Base-by-base conservation (phyloP, 2,113 vertebrate genomes). In the Corythaixoides concolor region DNA sequence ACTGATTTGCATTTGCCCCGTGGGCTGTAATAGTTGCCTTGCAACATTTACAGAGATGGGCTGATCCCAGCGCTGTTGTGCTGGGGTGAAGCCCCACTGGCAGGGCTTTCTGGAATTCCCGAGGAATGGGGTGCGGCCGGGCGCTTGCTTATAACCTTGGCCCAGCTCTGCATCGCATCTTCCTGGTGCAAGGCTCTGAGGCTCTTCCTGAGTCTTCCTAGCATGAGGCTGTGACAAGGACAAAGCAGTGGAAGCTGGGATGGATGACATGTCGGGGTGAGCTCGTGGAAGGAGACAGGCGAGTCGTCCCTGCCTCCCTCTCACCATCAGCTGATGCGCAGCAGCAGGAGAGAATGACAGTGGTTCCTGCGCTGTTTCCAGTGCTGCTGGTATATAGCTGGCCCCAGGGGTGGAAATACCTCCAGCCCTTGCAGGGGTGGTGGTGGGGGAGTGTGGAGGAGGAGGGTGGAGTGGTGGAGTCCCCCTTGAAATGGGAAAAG, bases 31-130 rank as follows among this genome's bases (percentile, higher is more conserved):
- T 91, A 96, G 92, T 95, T 95, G 90, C 95, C 92, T 94, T 96
- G 93, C 95, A 97, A 96, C 87, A 92, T 91, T 95, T 92, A 94
- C 50, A 87, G 92, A 94, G 85, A 43, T 92, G 79, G 88, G 96
- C 89, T 85, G 86, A 93, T 67, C 89, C 88, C 27, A 2, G 10
- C 8, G 5, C 88, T 85, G 89, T 86, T 95, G 81, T 90, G 93
- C 72, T 79, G 87, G 90, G 88, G 91, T 88, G 91, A 95, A 93
- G 77, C 80, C 89, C 89, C 89, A 91, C 76, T 91, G 93, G 85
- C 73, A 93, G 72, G 63, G 69, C 45, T 93, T 94, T 96, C 89
- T 96, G 95, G 86, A 96, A 96, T 87, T 94, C 84, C 88, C 62
- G 4, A 92, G 90, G 95, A 96, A 96, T 96, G 91, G 80, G 96